Percentiles rank a stretch among this genome's conserved stretches.
Evolutionary conservation across 2,113 vertebrate species (phyloP).

Genomic region (Lepisosteus oculatus): DNA sequence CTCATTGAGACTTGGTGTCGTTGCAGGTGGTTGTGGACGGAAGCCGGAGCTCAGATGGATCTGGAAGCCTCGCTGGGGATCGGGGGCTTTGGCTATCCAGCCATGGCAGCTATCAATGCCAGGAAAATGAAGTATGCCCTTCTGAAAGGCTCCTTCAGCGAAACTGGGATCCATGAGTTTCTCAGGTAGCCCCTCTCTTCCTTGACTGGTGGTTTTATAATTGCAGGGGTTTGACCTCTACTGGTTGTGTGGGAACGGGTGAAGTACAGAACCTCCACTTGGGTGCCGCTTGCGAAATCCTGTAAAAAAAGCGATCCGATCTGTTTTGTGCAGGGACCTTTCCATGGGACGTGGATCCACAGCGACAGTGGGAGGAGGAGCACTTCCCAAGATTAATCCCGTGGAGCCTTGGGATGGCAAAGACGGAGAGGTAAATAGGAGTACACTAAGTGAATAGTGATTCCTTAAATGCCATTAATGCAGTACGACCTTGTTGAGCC

Average conservation of each 20-base stretch:
- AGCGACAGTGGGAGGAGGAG: slow-evolving; percentile 77
- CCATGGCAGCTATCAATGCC: slow-evolving; percentile 91
- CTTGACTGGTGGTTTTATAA: too few relatives aligned
- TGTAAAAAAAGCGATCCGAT: too few relatives aligned
- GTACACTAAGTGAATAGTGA: too few relatives aligned
- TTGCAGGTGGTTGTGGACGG: slow-evolving; percentile 83
- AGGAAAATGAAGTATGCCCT: slow-evolving; percentile 97
- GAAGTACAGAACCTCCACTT: too few relatives aligned
- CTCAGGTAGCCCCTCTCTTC: slow-evolving; percentile 55
- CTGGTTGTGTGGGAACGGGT: too few relatives aligned
- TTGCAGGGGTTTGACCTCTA: too few relatives aligned
- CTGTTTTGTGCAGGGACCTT: slow-evolving; percentile 72
- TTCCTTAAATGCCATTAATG: too few relatives aligned
- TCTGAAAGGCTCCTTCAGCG: slow-evolving; percentile 91
- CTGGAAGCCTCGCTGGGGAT: slow-evolving; percentile 88
- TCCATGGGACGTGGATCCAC: slow-evolving; percentile 93
- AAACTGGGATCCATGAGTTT: slow-evolving; percentile 78
- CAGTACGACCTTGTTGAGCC: neutral
- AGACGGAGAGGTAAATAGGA: slow-evolving; percentile 83
- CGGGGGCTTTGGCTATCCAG: slow-evolving; percentile 94
- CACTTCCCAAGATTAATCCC: slow-evolving; percentile 75
- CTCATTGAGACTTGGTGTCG: neutral
- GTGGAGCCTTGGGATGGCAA: slow-evolving; percentile 91
- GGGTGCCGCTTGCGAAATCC: too few relatives aligned
- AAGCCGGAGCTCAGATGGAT: slow-evolving; percentile 85